Percentiles rank a stretch among this genome's conserved stretches.
phyloP scores from a whole-genome alignment of 2,797 vertebrate species.

The Hephaestus fuliginosus region DNA sequence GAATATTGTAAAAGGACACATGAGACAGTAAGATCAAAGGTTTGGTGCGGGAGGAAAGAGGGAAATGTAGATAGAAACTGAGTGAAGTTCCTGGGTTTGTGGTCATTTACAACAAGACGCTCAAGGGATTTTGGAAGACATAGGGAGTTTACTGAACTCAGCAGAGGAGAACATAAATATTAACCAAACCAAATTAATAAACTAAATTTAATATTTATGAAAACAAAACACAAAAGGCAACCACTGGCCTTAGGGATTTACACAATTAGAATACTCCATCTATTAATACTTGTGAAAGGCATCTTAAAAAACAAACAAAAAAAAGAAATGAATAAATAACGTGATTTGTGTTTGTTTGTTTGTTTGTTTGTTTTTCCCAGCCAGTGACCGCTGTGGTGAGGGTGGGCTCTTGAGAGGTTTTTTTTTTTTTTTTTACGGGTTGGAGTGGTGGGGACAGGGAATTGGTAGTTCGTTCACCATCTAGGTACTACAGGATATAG shows the following conservation, averaged over 20 bases:
- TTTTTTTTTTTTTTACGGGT: constrained; percentile 3
- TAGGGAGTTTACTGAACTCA: constrained; percentile 30
- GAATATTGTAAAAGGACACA: constrained; percentile 61
- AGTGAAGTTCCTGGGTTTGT: constrained; percentile 79
- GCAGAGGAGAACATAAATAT: constrained; percentile 25
- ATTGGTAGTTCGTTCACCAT: constrained; percentile 77
- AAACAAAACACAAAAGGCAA: constrained; percentile 45
- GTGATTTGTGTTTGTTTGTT: constrained; percentile 38
- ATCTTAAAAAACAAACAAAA: background rate
- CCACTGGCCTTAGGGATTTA: constrained; percentile 23
- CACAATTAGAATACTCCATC: constrained; percentile 1
- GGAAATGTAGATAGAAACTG: constrained; percentile 74
- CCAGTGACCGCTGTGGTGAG: constrained; percentile 37
- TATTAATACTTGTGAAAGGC: constrained; percentile 6
- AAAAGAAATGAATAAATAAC: constrained; percentile 22
- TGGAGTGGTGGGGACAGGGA: constrained; percentile 55
- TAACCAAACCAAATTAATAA: constrained; percentile 29
- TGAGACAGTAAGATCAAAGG: constrained; percentile 59
- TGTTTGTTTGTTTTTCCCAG: constrained; percentile 26
- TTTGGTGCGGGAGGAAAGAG: constrained; percentile 67
- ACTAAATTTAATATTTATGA: constrained; percentile 17
- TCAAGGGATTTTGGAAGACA: constrained; percentile 56
- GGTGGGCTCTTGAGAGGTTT: constrained; percentile 41
- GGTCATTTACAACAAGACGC: constrained; percentile 70
- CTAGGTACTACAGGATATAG: constrained; percentile 91